Conservation (phyloP, 2,888 invertebrate genomes). For the Adela reaumurella region DNA sequence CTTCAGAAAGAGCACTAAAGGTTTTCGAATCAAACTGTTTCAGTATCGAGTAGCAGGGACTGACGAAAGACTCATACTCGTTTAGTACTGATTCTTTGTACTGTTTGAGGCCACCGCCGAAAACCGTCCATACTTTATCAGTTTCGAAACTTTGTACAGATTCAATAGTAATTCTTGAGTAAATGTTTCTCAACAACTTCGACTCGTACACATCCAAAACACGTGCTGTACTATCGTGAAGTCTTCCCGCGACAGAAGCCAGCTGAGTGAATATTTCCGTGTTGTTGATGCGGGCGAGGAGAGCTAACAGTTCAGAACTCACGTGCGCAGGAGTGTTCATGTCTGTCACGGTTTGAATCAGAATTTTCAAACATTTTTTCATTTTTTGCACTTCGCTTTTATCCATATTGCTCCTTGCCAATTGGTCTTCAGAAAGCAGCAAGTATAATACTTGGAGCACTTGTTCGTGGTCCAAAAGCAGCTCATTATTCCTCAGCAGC, state of each 20-base stretch:
- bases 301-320: slow-evolving; percentile 41
- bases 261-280: slow-evolving; percentile 36
- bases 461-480: slow-evolving; percentile 65
- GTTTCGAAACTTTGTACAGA: slow-evolving; percentile 39
- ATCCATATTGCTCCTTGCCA: slow-evolving; percentile 34
- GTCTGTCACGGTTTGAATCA: slow-evolving; percentile 27
- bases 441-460: slow-evolving; percentile 60
- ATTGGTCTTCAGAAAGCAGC: slow-evolving; percentile 52
- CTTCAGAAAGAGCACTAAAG: slow-evolving; percentile 45
- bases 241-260: slow-evolving; percentile 22
- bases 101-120: slow-evolving; percentile 51
- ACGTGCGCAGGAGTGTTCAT: slow-evolving; percentile 39
- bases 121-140: slow-evolving; percentile 54
- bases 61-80: slow-evolving; percentile 27
- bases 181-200: slow-evolving; percentile 49
- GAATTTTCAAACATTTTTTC: slow-evolving; percentile 19
- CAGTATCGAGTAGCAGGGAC: slow-evolving; percentile 49
- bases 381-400: slow-evolving; percentile 35
- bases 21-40: slow-evolving; percentile 55
- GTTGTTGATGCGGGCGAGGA: slow-evolving; percentile 43
- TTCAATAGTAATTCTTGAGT: slow-evolving; percentile 51
- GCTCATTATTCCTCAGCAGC: slow-evolving; percentile 50
- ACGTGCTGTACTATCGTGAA: slow-evolving; percentile 22
- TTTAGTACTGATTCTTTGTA: slow-evolving; percentile 43
- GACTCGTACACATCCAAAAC: slow-evolving; percentile 50